Percentiles rank a stretch among this genome's conserved stretches.
Conservation (phyloP, 2,797 vertebrate species). For the Phrynocephalus forsythii region DNA sequence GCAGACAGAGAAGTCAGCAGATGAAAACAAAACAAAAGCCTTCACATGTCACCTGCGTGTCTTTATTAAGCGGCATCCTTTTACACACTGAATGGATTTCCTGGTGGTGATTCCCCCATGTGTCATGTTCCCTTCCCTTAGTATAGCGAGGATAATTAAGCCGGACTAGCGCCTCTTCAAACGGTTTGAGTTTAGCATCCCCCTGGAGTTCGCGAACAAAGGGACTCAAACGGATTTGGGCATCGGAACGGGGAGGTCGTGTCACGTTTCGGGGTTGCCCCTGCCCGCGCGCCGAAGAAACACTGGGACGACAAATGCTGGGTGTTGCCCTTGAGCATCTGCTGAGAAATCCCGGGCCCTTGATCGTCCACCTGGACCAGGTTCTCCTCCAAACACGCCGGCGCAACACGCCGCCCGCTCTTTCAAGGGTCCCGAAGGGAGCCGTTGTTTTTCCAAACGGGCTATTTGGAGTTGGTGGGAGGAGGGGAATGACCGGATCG, state of each 20-base stretch:
- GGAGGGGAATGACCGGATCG: neutral
- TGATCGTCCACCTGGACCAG: neutral
- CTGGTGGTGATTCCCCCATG: neutral
- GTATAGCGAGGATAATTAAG: neutral
- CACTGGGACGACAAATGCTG: neutral
- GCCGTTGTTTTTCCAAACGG: neutral
- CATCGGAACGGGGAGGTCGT: neutral
- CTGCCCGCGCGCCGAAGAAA: neutral
- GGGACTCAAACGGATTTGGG: neutral
- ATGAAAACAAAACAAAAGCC: too few species aligned
- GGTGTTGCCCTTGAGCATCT: neutral
- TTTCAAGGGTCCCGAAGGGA: neutral
- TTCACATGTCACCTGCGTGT: too few species aligned
- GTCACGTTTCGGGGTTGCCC: neutral
- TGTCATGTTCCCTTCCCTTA: neutral
- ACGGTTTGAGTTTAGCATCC: neutral
- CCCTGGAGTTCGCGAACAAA: neutral
- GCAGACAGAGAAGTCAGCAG: neutral
- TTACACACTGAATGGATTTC: neutral
- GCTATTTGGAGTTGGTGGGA: neutral
- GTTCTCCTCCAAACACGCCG: neutral
- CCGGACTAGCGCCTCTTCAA: neutral
- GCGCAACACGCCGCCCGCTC: too few species aligned
- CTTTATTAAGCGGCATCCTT: neutral
- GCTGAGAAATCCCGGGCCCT: neutral